A percentile compares a stretch with the other conserved stretches of the same genome.
Evolutionary conservation across 2,888 invertebrate species (phyloP).

Genomic region (Masnerella sp.): DNA sequence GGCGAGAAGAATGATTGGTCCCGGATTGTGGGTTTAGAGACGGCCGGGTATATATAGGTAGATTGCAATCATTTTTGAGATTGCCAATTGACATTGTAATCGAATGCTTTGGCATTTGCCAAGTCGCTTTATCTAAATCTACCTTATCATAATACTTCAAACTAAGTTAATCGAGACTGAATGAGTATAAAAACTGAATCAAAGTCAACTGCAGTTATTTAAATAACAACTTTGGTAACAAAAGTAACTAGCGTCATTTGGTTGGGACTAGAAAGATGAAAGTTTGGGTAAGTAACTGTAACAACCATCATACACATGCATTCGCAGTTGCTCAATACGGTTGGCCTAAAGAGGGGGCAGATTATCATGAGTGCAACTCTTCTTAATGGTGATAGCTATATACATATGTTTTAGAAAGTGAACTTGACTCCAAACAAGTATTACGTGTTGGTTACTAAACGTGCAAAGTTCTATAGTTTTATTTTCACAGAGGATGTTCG

Average conservation of each 20-base stretch:
- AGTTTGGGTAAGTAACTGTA: background rate
- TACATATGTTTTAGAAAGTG: conserved; percentile 38
- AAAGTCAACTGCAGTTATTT: background rate
- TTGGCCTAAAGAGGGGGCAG: conserved; percentile 22
- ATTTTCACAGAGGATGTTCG: background rate
- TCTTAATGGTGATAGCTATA: conserved; percentile 27
- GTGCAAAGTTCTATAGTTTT: no score
- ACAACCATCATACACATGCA: conserved; percentile 18
- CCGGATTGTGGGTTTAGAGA: conserved; percentile 70
- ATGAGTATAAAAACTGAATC: background rate
- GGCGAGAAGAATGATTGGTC: conserved; percentile 70
- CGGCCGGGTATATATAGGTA: conserved; percentile 66
- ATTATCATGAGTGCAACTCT: conserved; percentile 26
- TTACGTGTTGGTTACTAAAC: no score
- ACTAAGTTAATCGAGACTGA: conserved; percentile 4
- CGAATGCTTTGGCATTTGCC: conserved; percentile 27
- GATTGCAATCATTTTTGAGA: conserved; percentile 54
- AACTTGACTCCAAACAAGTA: no score
- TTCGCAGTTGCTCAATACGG: conserved; percentile 25
- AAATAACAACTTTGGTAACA: conserved; percentile 4
- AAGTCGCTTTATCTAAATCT: conserved; percentile 40
- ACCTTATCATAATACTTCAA: conserved; percentile 36
- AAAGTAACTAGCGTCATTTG: background rate
- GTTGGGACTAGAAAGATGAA: background rate
- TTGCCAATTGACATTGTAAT: conserved; percentile 61